Percentiles rank a stretch among this genome's conserved stretches.
phyloP scores from a whole-genome alignment of 2,888 invertebrate genomes.

The Erebia aethiops region DNA sequence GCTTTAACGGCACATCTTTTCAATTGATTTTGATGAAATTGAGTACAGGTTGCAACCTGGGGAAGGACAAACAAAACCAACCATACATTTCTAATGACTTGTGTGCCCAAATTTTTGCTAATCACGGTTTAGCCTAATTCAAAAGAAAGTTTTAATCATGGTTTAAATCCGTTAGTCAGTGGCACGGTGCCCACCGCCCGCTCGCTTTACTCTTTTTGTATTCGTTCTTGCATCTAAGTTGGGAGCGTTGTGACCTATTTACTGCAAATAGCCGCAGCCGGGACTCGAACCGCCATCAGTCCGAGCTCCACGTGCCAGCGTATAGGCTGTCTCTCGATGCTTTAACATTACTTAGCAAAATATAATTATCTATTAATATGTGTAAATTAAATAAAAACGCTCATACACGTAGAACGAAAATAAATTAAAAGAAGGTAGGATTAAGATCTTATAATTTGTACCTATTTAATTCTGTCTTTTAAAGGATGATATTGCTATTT shows the following conservation, averaged over 20 bases:
- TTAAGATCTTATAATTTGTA: no score
- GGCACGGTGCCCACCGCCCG: conserved; percentile 47
- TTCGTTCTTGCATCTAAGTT: conserved; percentile 80
- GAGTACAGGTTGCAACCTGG: no score
- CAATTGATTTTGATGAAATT: no score
- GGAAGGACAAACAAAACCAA: no score
- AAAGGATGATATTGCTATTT: no score
- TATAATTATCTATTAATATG: not conserved
- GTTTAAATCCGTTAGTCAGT: conserved; percentile 27
- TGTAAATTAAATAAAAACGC: no score
- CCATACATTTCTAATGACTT: no score
- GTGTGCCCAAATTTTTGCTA: not conserved
- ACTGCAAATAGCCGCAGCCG: conserved; percentile 76
- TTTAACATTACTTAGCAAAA: conserved; percentile 25
- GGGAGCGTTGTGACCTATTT: conserved; percentile 79
- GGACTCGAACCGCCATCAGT: conserved; percentile 52
- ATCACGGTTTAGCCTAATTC: not conserved
- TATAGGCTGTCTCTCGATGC: conserved; percentile 35
- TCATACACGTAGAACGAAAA: no score
- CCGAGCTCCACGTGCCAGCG: conserved; percentile 60
- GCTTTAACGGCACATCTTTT: no score
- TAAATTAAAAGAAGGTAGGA: no score
- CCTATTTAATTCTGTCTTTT: no score
- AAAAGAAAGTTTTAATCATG: not conserved
- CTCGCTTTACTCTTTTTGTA: conserved; percentile 81